Conservation (phyloP, 2,113 vertebrate species). For the Synodontis membranacea region DNA sequence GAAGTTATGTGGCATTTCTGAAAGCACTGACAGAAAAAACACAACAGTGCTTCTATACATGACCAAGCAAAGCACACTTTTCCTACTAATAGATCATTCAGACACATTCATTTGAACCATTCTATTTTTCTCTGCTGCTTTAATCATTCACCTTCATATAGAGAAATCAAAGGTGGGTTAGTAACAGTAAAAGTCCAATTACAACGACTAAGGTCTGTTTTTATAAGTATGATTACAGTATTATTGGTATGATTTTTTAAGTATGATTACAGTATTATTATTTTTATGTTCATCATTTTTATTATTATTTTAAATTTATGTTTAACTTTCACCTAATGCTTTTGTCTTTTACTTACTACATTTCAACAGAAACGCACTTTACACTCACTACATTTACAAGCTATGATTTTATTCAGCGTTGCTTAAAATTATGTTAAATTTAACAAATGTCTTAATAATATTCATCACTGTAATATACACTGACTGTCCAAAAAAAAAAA, state of each 20-base stretch:
- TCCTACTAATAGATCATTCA: conserved; percentile 12
- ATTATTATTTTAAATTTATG: too few relatives aligned
- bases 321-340: neutral
- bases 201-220: conserved; percentile 5
- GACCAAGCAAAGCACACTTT: conserved; percentile 14
- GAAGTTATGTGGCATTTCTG: conserved; percentile 25
- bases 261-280: too few relatives aligned
- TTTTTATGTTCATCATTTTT: too few relatives aligned
- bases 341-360: neutral
- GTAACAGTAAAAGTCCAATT: neutral
- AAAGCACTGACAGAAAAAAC: neutral
- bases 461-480: neutral
- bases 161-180: neutral
- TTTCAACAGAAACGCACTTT: neutral
- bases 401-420: neutral
- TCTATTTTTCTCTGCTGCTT: neutral
- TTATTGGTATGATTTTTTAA: too few relatives aligned
- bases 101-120: neutral
- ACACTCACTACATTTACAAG: neutral
- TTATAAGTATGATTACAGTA: neutral
- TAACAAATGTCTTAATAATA: neutral
- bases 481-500: too few relatives aligned
- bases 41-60: conserved; percentile 8
- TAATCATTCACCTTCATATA: neutral
- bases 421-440: neutral